Evolutionary conservation across 2,888 invertebrate species (phyloP).

Genomic region (Blastobasis lacticolella): DNA sequence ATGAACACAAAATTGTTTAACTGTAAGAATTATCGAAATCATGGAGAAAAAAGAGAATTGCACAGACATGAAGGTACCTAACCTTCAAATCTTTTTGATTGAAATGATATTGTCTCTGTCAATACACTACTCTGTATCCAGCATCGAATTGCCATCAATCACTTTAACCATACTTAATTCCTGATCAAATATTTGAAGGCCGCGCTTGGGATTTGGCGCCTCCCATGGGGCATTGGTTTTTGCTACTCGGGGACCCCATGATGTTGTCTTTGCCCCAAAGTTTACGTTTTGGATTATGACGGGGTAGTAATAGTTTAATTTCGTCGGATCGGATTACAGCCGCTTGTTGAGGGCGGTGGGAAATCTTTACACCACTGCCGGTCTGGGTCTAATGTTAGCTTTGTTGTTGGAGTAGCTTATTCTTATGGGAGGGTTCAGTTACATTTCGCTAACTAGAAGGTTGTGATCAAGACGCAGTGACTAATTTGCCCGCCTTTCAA

Average conservation of each 20-base stretch:
- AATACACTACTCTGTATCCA: constrained; percentile 28
- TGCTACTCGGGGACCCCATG: constrained; percentile 17
- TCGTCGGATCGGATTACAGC: constrained; percentile 5
- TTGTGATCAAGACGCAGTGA: no score
- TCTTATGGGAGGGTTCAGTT: no score
- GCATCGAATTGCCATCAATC: constrained; percentile 60
- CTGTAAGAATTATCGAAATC: no score
- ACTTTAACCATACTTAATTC: constrained; percentile 50
- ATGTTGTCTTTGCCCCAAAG: not conserved
- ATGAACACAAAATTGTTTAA: no score
- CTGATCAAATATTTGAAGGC: constrained; percentile 56
- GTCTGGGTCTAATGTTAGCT: no score
- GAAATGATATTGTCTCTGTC: not conserved
- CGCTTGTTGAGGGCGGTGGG: no score
- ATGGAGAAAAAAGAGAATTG: no score
- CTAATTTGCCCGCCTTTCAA: no score
- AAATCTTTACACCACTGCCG: no score
- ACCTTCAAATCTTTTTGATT: not conserved
- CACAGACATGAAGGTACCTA: no score
- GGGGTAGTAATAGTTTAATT: constrained; percentile 8
- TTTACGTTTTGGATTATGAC: constrained; percentile 8
- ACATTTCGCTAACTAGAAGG: no score
- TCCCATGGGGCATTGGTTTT: constrained; percentile 23
- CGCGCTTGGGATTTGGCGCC: constrained; percentile 46
- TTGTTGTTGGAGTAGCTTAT: no score